phyloP scores from a whole-genome alignment of 64 coral and sea anemone genomes.

The Cladopsammia gracilis region DNA sequence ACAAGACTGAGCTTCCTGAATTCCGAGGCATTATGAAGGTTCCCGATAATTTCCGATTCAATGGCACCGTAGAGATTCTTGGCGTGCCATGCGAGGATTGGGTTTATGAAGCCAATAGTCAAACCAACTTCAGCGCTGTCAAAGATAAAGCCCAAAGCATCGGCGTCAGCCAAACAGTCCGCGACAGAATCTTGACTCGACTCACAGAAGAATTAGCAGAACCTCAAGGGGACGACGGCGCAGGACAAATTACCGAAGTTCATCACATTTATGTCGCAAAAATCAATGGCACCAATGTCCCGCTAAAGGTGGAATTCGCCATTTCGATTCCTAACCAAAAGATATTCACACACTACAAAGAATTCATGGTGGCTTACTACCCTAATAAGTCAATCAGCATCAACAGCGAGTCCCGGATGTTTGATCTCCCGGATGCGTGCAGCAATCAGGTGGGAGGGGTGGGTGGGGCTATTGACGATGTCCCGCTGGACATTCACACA shows the following conservation, averaged over 20 bases:
- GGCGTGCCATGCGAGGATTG: conserved; percentile 23
- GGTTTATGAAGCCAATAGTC: conserved; percentile 8
- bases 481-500: conserved; percentile 5
- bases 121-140: conserved; percentile 17
- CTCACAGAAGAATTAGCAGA: neutral
- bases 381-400: conserved; percentile 32
- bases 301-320: conserved; percentile 26
- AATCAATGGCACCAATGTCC: conserved; percentile 26
- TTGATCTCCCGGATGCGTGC: conserved; percentile 23
- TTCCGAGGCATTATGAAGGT: conserved; percentile 29
- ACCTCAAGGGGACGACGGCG: neutral
- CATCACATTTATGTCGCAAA: conserved; percentile 33
- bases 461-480: conserved; percentile 10
- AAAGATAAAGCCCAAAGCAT: conserved; percentile 7
- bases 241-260: neutral
- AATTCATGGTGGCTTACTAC: conserved; percentile 40
- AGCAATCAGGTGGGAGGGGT: neutral
- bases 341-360: conserved; percentile 28
- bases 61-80: conserved; percentile 20
- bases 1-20: conserved; percentile 29
- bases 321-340: conserved; percentile 23
- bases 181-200: conserved; percentile 21
- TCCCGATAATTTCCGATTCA: conserved; percentile 31
- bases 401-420: conserved; percentile 37
- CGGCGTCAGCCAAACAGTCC: conserved; percentile 16